These are phyloP conservation scores for Torymus tubicola DNA, from an alignment of 2,888 invertebrate genomes.

Conservation along the genomic window DNA sequence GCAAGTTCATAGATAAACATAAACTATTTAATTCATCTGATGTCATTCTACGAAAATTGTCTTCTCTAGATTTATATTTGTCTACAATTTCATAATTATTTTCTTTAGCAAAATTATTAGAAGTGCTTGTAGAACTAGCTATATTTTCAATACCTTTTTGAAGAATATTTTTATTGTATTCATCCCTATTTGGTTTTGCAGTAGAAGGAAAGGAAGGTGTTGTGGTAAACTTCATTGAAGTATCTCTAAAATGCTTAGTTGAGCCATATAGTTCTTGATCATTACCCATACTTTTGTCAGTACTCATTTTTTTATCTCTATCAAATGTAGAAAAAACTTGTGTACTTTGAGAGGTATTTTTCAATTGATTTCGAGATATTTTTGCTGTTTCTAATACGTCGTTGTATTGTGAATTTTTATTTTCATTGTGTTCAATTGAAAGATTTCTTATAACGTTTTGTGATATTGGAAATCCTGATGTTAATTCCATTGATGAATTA, in stretches of 20 bases:
- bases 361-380: background rate
- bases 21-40: conserved; percentile 54
- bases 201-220: background rate
- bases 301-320: background rate
- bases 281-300: background rate
- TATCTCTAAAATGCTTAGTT: conserved; percentile 34
- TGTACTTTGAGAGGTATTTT: background rate
- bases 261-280: background rate
- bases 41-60: conserved; percentile 54
- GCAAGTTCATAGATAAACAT: conserved; percentile 57
- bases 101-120: conserved; percentile 21
- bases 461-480: background rate
- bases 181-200: conserved; percentile 1
- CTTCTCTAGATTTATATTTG: conserved; percentile 37
- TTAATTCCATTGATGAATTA: conserved; percentile 22
- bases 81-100: conserved; percentile 35
- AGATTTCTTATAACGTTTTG: background rate
- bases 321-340: background rate
- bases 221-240: conserved; percentile 30
- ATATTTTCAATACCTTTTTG: conserved; percentile 11
- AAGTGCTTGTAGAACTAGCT: conserved; percentile 12
- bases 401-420: conserved; percentile 6
- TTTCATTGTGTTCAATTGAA: background rate
- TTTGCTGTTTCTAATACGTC: background rate
- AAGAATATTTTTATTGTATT: conserved; percentile 34